Percentiles rank a stretch among this genome's conserved stretches.
Evolutionary conservation across 2,113 vertebrate species (phyloP).

Genomic region (Cottus gobio): DNA sequence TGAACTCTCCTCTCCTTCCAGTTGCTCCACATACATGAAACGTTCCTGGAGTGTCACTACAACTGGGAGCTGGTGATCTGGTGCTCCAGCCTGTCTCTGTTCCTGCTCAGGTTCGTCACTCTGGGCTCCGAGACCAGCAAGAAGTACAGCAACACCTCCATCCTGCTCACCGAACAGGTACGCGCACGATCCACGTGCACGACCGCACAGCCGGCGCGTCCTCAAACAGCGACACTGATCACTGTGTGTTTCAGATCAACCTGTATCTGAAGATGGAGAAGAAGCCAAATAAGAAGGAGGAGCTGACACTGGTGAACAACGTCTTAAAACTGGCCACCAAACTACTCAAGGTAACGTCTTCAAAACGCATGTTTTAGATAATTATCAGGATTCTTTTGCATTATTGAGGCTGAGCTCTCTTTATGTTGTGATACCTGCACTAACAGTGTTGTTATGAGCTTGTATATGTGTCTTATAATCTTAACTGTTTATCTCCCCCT

Average conservation of each 20-base stretch:
- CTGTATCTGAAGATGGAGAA: slow-evolving; percentile 99
- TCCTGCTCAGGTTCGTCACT: slow-evolving; percentile 96
- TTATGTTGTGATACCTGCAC: not conserved
- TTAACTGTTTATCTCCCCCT: not conserved
- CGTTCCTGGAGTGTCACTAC: slow-evolving; percentile 97
- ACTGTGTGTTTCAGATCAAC: slow-evolving; percentile 88
- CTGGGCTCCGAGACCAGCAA: slow-evolving; percentile 99
- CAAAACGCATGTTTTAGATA: not conserved
- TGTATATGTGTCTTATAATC: not conserved
- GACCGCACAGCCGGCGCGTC: not conserved
- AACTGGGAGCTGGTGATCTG: slow-evolving; percentile 99
- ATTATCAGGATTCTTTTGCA: not conserved
- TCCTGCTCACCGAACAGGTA: slow-evolving; percentile 98
- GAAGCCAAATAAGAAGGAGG: slow-evolving; percentile 99
- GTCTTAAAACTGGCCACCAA: slow-evolving; percentile 98
- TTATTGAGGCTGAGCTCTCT: not conserved
- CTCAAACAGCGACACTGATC: not conserved
- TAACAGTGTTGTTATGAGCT: not conserved
- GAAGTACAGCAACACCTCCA: slow-evolving; percentile 99
- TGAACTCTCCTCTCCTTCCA: not conserved
- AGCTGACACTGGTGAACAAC: slow-evolving; percentile 97
- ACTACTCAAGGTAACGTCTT: slow-evolving; percentile 90
- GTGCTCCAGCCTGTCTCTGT: slow-evolving; percentile 96
- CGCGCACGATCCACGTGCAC: not conserved
- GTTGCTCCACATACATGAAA: slow-evolving; percentile 94